phyloP scores from a whole-genome alignment of 2,888 invertebrate species.

The Drosophila aldrichi region DNA sequence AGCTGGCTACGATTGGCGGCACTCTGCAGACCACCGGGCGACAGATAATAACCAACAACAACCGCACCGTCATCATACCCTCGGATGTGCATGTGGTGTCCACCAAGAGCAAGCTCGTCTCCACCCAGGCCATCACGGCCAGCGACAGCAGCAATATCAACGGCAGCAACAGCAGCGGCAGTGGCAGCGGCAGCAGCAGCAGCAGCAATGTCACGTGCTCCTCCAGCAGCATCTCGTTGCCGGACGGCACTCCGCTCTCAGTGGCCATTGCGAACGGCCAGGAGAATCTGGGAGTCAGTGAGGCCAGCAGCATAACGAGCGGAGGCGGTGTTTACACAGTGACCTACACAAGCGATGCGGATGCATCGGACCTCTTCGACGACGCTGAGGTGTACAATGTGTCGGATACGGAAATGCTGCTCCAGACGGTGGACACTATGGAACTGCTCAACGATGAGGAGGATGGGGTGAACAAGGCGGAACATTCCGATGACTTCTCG shows the following conservation, averaged over 20 bases:
- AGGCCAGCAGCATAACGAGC: slow-evolving; percentile 22
- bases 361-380: slow-evolving; percentile 86
- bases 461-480: slow-evolving; percentile 57
- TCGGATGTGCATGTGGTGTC: slow-evolving; percentile 82
- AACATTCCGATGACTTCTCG: slow-evolving; percentile 81
- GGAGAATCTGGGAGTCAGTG: slow-evolving; percentile 70
- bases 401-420: slow-evolving; percentile 88
- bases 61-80: slow-evolving; percentile 84
- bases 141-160: slow-evolving; percentile 3
- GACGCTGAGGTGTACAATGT: slow-evolving; percentile 92
- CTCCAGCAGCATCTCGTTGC: slow-evolving; percentile 68
- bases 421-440: slow-evolving; percentile 89
- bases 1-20: slow-evolving; percentile 53
- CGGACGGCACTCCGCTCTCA: slow-evolving; percentile 84
- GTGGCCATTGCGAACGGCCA: slow-evolving; percentile 83
- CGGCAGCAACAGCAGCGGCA: slow-evolving; percentile 9
- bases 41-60: slow-evolving; percentile 86
- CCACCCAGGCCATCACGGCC: slow-evolving; percentile 35
- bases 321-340: slow-evolving; percentile 88
- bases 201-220: slow-evolving; percentile 22
- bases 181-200: not conserved
- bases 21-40: slow-evolving; percentile 83
- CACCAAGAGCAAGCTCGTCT: slow-evolving; percentile 70
- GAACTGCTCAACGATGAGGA: slow-evolving; percentile 89
- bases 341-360: slow-evolving; percentile 87